Evolutionary conservation across 2,888 invertebrate genomes (phyloP).

Genomic region (Meliscaeva auricollis): DNA sequence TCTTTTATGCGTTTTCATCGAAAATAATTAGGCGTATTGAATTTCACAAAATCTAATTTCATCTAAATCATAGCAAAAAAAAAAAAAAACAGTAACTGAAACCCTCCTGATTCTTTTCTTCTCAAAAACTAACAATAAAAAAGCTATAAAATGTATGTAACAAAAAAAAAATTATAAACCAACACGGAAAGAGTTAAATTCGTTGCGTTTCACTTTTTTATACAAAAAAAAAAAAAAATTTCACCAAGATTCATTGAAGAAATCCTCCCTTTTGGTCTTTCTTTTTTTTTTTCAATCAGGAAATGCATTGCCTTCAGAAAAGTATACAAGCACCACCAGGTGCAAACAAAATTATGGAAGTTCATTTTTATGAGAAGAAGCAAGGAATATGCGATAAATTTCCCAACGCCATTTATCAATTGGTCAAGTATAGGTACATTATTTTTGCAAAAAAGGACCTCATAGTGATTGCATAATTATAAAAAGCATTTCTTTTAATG

Average conservation of each 20-base stretch:
- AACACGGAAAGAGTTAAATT: slow-evolving; percentile 20
- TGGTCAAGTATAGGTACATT: slow-evolving; percentile 12
- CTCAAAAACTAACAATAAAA: slow-evolving; percentile 3
- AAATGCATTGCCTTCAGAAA: not conserved
- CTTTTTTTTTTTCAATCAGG: slow-evolving; percentile 14
- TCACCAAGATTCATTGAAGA: not conserved
- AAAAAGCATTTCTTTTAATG: not conserved
- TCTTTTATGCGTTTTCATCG: slow-evolving; percentile 18
- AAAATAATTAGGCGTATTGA: slow-evolving; percentile 40
- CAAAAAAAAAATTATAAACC: not conserved
- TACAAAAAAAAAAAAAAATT: not conserved
- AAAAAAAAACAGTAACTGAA: not conserved
- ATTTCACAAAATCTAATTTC: slow-evolving; percentile 31
- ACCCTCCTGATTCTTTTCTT: not conserved
- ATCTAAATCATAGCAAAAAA: slow-evolving; percentile 10
- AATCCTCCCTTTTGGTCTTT: not conserved
- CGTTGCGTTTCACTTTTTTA: not conserved
- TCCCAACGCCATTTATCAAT: not conserved
- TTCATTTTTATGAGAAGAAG: not conserved
- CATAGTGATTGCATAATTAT: slow-evolving; percentile 11
- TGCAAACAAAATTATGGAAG: not conserved
- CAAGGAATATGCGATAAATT: not conserved
- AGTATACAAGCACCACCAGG: not conserved
- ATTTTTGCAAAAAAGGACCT: not conserved
- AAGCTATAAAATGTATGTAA: slow-evolving; percentile 12